Evolutionary conservation across 2,888 invertebrate species (phyloP).

Genomic region (Drosophila mettleri): DNA sequence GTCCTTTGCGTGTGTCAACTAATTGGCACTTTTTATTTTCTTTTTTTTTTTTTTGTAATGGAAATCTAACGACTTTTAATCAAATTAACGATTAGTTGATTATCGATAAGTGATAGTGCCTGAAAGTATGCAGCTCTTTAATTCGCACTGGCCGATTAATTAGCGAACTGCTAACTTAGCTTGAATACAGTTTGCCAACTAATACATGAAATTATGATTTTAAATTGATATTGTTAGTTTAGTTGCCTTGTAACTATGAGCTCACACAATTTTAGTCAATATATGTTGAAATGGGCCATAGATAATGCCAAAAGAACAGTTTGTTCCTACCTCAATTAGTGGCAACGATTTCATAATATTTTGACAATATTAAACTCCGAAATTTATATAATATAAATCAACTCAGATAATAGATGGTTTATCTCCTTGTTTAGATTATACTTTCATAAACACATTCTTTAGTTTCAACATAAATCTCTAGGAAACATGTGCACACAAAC

Average conservation of each 20-base stretch:
- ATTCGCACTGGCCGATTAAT: neutral
- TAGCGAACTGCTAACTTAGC: slow-evolving; percentile 31
- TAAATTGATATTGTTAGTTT: neutral
- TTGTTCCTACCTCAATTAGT: neutral
- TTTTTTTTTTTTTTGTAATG: neutral
- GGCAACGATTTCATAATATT: neutral
- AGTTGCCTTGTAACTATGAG: neutral
- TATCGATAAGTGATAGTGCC: slow-evolving; percentile 20
- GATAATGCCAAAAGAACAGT: neutral
- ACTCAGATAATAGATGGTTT: no score
- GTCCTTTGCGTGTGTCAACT: slow-evolving; percentile 15
- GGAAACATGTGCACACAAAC: neutral
- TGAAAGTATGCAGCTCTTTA: slow-evolving; percentile 34
- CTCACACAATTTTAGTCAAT: neutral
- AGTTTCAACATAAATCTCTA: neutral
- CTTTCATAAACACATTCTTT: neutral
- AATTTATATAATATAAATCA: no score
- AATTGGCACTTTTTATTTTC: neutral
- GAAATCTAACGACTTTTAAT: slow-evolving; percentile 11
- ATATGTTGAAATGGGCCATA: neutral
- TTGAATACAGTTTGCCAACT: neutral
- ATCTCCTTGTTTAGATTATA: no score
- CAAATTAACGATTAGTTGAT: neutral
- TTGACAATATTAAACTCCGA: neutral
- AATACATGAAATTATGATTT: neutral